Percentiles rank a stretch among this genome's conserved stretches.
These are phyloP conservation scores for Proisotoma minuta DNA, from an alignment of 2,888 invertebrate genomes.

Conservation along the genomic window DNA sequence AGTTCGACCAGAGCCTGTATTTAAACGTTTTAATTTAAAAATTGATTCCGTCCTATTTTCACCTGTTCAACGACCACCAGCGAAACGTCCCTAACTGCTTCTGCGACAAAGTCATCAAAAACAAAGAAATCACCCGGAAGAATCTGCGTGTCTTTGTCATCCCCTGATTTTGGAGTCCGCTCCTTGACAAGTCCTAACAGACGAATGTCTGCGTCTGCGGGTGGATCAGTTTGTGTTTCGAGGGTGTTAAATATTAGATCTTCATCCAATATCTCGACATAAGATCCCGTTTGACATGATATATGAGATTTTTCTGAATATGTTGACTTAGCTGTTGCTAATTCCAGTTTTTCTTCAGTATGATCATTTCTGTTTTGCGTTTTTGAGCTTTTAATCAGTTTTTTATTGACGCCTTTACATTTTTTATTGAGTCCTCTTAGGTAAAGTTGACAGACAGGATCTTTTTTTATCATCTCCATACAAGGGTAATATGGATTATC, in stretches of 20 bases:
- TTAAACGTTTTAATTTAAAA: neutral
- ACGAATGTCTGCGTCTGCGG: neutral
- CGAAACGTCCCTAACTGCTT: neutral
- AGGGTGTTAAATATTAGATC: neutral
- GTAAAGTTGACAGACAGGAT: constrained; percentile 6
- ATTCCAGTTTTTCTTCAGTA: too few relatives aligned
- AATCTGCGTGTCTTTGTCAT: constrained; percentile 11
- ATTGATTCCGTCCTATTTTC: neutral
- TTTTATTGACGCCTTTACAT: neutral
- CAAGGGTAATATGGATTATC: neutral
- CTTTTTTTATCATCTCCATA: constrained; percentile 12
- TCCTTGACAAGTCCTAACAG: neutral
- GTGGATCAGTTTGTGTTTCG: constrained; percentile 5
- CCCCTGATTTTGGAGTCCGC: neutral
- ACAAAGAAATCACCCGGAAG: neutral
- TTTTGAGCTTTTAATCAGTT: neutral
- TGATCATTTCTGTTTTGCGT: neutral
- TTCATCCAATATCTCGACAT: neutral
- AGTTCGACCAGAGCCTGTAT: constrained; percentile 11
- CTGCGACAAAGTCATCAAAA: neutral
- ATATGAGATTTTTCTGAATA: too few relatives aligned
- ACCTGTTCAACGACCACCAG: constrained; percentile 2
- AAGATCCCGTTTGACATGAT: constrained; percentile 12
- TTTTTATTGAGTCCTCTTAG: neutral
- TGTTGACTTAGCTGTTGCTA: too few relatives aligned